Percentiles rank a stretch among this genome's conserved stretches.
Evolutionary conservation across 2,888 invertebrate genomes (phyloP).

Genomic region (Neoitamus cyanurus): DNA sequence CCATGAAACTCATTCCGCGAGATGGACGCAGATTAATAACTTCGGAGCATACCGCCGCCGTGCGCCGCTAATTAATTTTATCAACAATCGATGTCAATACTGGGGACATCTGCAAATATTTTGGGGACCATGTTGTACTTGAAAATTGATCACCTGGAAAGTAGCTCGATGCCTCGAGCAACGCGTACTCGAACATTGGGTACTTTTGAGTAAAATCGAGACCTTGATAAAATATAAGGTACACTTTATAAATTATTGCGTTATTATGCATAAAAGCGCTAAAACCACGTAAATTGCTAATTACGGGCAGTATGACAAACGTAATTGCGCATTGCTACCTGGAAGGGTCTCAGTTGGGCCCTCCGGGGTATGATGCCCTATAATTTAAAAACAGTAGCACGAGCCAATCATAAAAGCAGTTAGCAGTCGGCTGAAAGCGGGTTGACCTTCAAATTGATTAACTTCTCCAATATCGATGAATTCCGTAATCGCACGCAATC

Average conservation of each 20-base stretch:
- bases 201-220: background rate
- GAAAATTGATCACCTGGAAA: slow-evolving; percentile 23
- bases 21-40: background rate
- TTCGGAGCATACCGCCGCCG: background rate
- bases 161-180: background rate
- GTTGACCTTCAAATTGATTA: slow-evolving; percentile 16
- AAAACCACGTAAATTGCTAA: slow-evolving; percentile 9
- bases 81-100: background rate
- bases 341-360: background rate
- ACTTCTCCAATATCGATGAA: background rate
- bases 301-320: slow-evolving; percentile 14
- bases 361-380: background rate
- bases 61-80: background rate
- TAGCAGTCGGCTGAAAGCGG: background rate
- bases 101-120: slow-evolving; percentile 24
- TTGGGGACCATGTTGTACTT: slow-evolving; percentile 30
- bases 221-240: background rate
- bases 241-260: background rate
- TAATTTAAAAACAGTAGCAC: slow-evolving; percentile 35
- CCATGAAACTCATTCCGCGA: background rate
- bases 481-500: background rate
- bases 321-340: background rate
- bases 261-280: slow-evolving; percentile 1
- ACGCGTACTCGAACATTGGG: background rate
- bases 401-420: slow-evolving; percentile 11